Evolutionary conservation across 2,888 invertebrate species (phyloP).

Genomic region (Tetropium fuscum): DNA sequence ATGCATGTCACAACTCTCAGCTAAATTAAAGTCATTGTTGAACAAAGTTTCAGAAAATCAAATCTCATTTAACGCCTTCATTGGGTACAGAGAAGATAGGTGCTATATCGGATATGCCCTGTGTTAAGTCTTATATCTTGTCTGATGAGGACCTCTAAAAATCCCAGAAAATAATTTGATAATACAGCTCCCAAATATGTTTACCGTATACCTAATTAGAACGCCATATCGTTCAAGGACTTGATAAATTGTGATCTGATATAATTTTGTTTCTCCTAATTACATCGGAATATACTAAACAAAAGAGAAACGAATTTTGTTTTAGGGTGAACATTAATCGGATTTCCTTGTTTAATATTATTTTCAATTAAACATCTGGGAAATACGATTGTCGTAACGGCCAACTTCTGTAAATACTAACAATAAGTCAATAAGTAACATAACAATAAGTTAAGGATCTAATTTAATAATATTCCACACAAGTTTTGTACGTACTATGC

Average conservation of each 20-base stretch:
- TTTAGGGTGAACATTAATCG: neutral
- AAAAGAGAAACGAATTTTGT: neutral
- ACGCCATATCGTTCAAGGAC: slow-evolving; percentile 1
- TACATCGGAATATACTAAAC: slow-evolving; percentile 5
- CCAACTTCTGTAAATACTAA: too few relatives aligned
- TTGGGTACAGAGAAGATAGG: neutral
- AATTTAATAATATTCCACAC: too few relatives aligned
- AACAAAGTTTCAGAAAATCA: slow-evolving; percentile 18
- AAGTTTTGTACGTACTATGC: too few relatives aligned
- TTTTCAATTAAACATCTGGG: too few relatives aligned
- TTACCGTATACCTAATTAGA: slow-evolving; percentile 13
- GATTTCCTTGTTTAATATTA: too few relatives aligned
- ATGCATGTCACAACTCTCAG: slow-evolving; percentile 3
- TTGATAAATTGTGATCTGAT: slow-evolving; percentile 8
- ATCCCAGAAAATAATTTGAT: slow-evolving; percentile 5
- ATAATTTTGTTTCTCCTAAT: slow-evolving; percentile 9
- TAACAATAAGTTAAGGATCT: too few relatives aligned
- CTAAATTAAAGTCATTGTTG: slow-evolving; percentile 26
- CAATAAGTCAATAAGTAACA: too few relatives aligned
- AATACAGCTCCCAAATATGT: slow-evolving; percentile 7
- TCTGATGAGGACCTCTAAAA: too few relatives aligned
- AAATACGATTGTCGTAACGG: too few relatives aligned
- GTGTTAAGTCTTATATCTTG: too few relatives aligned
- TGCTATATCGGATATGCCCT: too few relatives aligned
- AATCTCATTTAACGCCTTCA: slow-evolving; percentile 2